phyloP scores from a whole-genome alignment of 1,140 invertebrate genomes.

The Drosophila nigromelanica region DNA sequence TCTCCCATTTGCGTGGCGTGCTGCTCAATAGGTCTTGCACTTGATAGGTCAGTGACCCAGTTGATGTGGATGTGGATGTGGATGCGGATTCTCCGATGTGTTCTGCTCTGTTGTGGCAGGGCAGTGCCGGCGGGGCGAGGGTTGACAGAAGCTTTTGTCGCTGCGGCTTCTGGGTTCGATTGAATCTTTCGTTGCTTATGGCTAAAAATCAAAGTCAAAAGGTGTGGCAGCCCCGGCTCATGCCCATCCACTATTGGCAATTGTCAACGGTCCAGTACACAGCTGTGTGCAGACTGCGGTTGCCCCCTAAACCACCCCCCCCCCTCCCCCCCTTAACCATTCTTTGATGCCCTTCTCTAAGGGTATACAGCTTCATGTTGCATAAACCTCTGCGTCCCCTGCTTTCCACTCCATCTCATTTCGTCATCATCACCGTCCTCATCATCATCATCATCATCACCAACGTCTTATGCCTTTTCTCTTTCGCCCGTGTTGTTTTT shows the following conservation, averaged over 20 bases:
- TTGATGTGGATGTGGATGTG: slow-evolving; percentile 48
- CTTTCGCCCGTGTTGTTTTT: slow-evolving; percentile 40
- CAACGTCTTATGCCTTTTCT: slow-evolving; percentile 36
- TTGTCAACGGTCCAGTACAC: slow-evolving; percentile 28
- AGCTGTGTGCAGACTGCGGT: slow-evolving; percentile 53
- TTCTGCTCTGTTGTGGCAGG: slow-evolving; percentile 51
- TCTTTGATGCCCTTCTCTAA: slow-evolving; percentile 10
- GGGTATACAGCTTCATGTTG: slow-evolving; percentile 55
- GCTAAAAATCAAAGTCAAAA: slow-evolving; percentile 38
- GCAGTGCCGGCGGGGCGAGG: slow-evolving; percentile 44
- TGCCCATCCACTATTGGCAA: slow-evolving; percentile 5
- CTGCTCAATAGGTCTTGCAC: slow-evolving; percentile 79
- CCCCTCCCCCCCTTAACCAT: not conserved
- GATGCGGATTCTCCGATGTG: slow-evolving; percentile 34
- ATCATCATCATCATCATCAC: slow-evolving; percentile 25
- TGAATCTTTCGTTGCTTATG: slow-evolving; percentile 24
- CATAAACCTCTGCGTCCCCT: slow-evolving; percentile 32
- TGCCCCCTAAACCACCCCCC: slow-evolving; percentile 1
- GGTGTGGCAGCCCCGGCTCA: slow-evolving; percentile 9
- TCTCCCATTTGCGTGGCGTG: slow-evolving; percentile 45
- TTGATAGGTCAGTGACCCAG: slow-evolving; percentile 80
- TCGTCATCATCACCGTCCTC: slow-evolving; percentile 7
- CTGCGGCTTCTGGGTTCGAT: slow-evolving; percentile 1
- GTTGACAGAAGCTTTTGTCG: slow-evolving; percentile 31
- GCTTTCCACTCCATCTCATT: not conserved